Conservation (phyloP, 2,888 invertebrate genomes). For the Tortrix viridana region DNA sequence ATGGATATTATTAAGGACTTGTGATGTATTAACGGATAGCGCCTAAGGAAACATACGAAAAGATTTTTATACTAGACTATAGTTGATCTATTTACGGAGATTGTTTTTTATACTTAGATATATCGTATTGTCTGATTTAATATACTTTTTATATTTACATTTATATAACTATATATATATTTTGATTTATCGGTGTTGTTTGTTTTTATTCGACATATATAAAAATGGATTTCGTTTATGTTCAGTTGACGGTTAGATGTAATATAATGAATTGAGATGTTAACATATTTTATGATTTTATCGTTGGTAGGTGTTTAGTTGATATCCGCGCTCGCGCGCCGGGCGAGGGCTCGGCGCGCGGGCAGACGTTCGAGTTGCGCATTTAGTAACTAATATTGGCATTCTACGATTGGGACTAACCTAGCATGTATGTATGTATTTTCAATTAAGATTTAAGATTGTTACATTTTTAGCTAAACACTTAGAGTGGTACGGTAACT, state of each 20-base stretch:
- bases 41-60: constrained; percentile 85
- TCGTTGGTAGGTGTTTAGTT: constrained; percentile 77
- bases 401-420: constrained; percentile 85
- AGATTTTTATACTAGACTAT: constrained; percentile 84
- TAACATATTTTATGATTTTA: constrained; percentile 75
- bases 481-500: constrained; percentile 85
- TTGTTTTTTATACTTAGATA: constrained; percentile 85
- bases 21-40: constrained; percentile 85
- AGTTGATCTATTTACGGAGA: constrained; percentile 85
- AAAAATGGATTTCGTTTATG: constrained; percentile 72
- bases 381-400: constrained; percentile 84
- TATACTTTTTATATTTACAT: constrained; percentile 83
- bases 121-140: constrained; percentile 84
- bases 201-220: constrained; percentile 77
- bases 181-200: constrained; percentile 84
- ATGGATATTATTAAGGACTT: constrained; percentile 84
- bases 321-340: constrained; percentile 43
- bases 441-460: constrained; percentile 84
- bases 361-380: constrained; percentile 80
- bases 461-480: constrained; percentile 85
- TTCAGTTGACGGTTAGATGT: constrained; percentile 63
- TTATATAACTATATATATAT: constrained; percentile 57
- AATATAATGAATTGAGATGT: constrained; percentile 60
- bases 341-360: constrained; percentile 65
- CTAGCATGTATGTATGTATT: constrained; percentile 83